Conservation (phyloP, 2,888 invertebrate genomes). For the Sphinx pinastri region DNA sequence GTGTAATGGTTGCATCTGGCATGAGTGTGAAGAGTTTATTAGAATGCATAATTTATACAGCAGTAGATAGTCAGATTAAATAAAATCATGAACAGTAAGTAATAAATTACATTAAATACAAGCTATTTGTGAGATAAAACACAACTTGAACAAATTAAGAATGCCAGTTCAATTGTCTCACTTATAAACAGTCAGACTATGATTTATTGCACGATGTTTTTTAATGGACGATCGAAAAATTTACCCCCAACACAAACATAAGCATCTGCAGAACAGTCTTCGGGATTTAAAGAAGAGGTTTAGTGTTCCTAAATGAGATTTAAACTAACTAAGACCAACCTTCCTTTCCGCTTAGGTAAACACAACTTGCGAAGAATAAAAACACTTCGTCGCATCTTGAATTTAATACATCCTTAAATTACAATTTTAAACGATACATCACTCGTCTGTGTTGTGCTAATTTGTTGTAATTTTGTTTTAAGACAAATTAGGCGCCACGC, state of each 20-base stretch:
- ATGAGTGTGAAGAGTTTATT: too few relatives aligned
- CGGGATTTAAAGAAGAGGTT: not conserved
- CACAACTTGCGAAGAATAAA: conserved; percentile 28
- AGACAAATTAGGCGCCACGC: too few relatives aligned
- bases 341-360: conserved; percentile 24
- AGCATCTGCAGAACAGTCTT: not conserved
- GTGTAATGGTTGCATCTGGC: too few relatives aligned
- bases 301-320: not conserved
- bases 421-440: conserved; percentile 11
- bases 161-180: too few relatives aligned
- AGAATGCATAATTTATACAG: too few relatives aligned
- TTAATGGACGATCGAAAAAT: not conserved
- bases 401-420: conserved; percentile 14
- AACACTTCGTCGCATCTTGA: conserved; percentile 26
- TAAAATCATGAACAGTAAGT: too few relatives aligned
- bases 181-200: too few relatives aligned
- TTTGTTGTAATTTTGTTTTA: not conserved
- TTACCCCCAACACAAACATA: not conserved
- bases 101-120: too few relatives aligned
- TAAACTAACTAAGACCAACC: not conserved
- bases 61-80: too few relatives aligned
- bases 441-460: not conserved
- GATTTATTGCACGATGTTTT: too few relatives aligned
- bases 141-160: too few relatives aligned
- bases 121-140: too few relatives aligned